Evolutionary conservation across 2,888 invertebrate genomes (phyloP).

Genomic region (Osedax frankpressi): DNA sequence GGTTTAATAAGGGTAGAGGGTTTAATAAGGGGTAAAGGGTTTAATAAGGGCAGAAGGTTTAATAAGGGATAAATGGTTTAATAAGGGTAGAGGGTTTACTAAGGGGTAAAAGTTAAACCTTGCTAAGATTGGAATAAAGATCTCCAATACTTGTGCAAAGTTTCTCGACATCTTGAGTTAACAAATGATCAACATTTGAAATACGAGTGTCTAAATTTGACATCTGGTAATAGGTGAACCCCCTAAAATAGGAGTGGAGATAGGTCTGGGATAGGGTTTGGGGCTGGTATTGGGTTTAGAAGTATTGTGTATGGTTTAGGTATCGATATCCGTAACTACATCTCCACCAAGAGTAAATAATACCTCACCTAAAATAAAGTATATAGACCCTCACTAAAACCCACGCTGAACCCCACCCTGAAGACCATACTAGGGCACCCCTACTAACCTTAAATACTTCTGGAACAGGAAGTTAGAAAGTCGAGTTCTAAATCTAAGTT

Average conservation of each 20-base stretch:
- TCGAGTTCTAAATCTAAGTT: constrained; percentile 75
- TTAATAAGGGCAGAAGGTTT: too few species aligned
- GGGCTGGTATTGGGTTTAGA: neutral
- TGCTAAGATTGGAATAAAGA: constrained; percentile 87
- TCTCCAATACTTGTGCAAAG: constrained; percentile 91
- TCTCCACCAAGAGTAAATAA: neutral
- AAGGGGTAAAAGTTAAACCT: too few species aligned
- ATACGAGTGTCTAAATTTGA: constrained; percentile 85
- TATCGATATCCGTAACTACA: neutral
- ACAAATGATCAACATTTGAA: constrained; percentile 83
- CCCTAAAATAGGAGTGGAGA: too few species aligned
- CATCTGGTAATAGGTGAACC: constrained; percentile 92
- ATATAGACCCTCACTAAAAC: neutral
- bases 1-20: too few species aligned
- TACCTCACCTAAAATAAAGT: neutral
- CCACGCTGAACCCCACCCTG: neutral
- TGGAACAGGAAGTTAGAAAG: constrained; percentile 73
- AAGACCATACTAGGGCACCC: neutral
- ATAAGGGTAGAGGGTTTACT: too few species aligned
- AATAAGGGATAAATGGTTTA: too few species aligned
- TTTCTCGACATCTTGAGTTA: constrained; percentile 91
- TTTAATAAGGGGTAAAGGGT: too few species aligned
- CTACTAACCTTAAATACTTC: constrained; percentile 75
- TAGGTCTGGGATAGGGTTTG: neutral
- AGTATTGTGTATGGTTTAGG: neutral